Conservation (phyloP, 2,797 vertebrate species). For the Hafferia zeledoni region DNA sequence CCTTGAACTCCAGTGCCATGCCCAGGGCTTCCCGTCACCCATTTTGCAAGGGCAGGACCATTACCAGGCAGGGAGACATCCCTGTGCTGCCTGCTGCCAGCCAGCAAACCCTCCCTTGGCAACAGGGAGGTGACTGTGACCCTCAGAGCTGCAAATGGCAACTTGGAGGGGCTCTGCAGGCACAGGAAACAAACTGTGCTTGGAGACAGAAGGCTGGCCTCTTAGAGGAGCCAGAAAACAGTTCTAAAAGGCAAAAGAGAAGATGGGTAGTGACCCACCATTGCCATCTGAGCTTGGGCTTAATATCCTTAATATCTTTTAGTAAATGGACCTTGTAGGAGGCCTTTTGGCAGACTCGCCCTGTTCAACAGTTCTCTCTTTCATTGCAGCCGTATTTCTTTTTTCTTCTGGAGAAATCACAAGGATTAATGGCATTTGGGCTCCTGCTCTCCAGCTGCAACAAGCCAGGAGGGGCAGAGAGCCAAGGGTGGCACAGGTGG, state of each 20-base stretch:
- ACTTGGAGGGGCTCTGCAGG: not conserved
- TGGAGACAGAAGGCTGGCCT: not conserved
- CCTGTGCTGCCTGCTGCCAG: not conserved
- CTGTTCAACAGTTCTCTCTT: fast-evolving
- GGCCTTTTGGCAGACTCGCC: not conserved
- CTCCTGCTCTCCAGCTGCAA: not conserved
- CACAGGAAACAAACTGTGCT: not conserved
- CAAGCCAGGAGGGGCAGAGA: not conserved
- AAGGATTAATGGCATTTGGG: not conserved
- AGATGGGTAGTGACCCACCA: not conserved
- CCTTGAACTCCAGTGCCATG: not conserved
- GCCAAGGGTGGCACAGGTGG: not conserved
- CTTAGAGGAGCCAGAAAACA: not conserved
- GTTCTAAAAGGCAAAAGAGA: fast-evolving
- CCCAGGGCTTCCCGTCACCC: not conserved
- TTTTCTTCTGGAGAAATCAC: fast-evolving
- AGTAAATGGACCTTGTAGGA: not conserved
- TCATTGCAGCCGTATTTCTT: not conserved
- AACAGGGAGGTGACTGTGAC: not conserved
- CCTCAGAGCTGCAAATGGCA: not conserved
- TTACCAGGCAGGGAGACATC: not conserved
- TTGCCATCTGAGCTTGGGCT: not conserved
- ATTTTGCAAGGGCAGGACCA: not conserved
- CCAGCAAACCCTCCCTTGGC: not conserved
- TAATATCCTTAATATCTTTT: not conserved